Base-by-base conservation (phyloP, 2,113 vertebrate species). In the Oncorhynchus clarkii region DNA sequence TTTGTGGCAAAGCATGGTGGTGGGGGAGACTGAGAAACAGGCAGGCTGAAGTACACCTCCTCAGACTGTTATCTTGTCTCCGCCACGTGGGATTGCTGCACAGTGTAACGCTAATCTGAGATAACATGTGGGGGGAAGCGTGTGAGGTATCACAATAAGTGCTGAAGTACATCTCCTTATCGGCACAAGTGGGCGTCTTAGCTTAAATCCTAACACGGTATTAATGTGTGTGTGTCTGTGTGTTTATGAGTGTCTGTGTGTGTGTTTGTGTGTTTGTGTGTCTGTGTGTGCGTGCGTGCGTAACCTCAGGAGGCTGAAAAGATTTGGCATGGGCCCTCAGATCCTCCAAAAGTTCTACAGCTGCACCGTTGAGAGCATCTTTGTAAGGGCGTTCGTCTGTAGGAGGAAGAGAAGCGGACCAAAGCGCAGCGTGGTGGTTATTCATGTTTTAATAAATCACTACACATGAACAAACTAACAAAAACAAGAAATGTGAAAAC, bases 1-100 rank as follows among this genome's bases (percentile, higher is more conserved):
- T 71, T 82, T 83, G 84, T 67, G 78, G 85, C 77, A 76, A 78
- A 45, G 57, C 51, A 48, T 73, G 75, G 49, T 49, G 71, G 75
- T 74, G 62, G 76, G 62, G 67, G 57, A 65, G 69, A 34, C 27
- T 57, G 59, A 16, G 59, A 62, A 3, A 62, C 6, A 24, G 59
- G 16, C 5, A 62, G 59, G 59, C 74, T 66, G 31, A 26, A 59
- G 59, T 84, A 78, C 85, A 72, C 78, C 80, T 79, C 76, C 81
- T 75, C 75, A 75, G 71, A 72, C 67, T 67, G 76, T 85, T 93
- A 90, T 93, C 91, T 84, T 70, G 64, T 64, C 31, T 80, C 71
- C 57, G 26, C 67, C 77, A 85, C 83, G 87, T 72, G 67, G 79
- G 74, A 78, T 70, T 81, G 51, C 75, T 74, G 39, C 39, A 12